Percentiles rank a stretch among this genome's conserved stretches.
Conservation (phyloP, 2,797 vertebrate genomes). For the Acanthornis magna region DNA sequence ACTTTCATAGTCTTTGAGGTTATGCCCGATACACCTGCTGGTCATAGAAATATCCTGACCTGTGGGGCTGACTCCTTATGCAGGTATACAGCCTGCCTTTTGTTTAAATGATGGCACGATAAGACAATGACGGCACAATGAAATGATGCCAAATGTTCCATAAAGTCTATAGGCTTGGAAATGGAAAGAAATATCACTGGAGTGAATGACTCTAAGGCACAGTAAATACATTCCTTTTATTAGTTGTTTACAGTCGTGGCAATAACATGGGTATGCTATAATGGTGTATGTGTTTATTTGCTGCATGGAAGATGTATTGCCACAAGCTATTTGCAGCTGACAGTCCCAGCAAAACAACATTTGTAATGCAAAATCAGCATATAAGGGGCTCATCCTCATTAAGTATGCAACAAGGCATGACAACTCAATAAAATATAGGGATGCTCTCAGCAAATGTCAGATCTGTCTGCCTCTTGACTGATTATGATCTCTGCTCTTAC, state of each 20-base stretch:
- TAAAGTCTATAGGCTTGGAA: slow-evolving; percentile 44
- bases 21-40: neutral
- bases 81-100: neutral
- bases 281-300: slow-evolving; percentile 29
- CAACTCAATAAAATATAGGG: slow-evolving; percentile 49
- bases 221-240: slow-evolving; percentile 54
- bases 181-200: slow-evolving; percentile 26
- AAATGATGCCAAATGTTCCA: slow-evolving; percentile 8
- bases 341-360: slow-evolving; percentile 54
- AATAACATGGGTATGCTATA: slow-evolving; percentile 47
- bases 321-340: slow-evolving; percentile 51
- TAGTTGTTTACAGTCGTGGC: slow-evolving; percentile 60
- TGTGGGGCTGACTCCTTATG: neutral
- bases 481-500: neutral
- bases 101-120: neutral
- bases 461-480: slow-evolving; percentile 38
- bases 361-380: slow-evolving; percentile 16
- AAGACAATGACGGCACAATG: neutral
- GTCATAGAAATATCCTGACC: neutral
- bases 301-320: slow-evolving; percentile 50
- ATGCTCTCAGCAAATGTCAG: slow-evolving; percentile 57
- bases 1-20: neutral
- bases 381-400: slow-evolving; percentile 40
- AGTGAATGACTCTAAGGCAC: slow-evolving; percentile 41
- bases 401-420: slow-evolving; percentile 54